These are phyloP conservation scores for Mystacornis crossleyi DNA, from an alignment of 2,113 vertebrate species.

Conservation along the genomic window DNA sequence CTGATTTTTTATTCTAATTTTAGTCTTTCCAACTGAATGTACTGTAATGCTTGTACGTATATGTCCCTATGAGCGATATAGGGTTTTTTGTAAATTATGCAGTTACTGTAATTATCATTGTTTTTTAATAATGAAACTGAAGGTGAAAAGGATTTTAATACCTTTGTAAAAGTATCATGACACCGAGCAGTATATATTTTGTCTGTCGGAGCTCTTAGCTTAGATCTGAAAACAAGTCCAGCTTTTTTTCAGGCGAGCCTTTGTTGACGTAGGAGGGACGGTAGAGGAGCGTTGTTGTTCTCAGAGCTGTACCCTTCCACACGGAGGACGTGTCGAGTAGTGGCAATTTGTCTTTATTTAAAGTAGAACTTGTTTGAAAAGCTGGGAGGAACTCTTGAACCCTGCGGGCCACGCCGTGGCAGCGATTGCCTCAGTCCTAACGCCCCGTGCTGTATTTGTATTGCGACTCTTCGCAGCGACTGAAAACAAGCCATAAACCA, in stretches of 20 bases:
- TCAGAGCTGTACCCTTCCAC: slow-evolving; percentile 46
- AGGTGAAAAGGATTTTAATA: slow-evolving; percentile 70
- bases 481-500: slow-evolving; percentile 79
- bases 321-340: slow-evolving; percentile 5
- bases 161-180: slow-evolving; percentile 66
- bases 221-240: slow-evolving; percentile 23
- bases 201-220: slow-evolving; percentile 6
- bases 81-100: slow-evolving; percentile 84
- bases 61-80: slow-evolving; percentile 69
- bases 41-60: slow-evolving; percentile 81
- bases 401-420: background rate
- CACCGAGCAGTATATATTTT: slow-evolving; percentile 64
- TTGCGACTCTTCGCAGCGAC: background rate
- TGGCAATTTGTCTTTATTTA: slow-evolving; percentile 28
- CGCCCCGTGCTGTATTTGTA: slow-evolving; percentile 4
- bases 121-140: slow-evolving; percentile 76
- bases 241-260: slow-evolving; percentile 32
- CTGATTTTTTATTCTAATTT: slow-evolving; percentile 72
- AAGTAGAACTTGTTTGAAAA: background rate
- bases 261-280: background rate
- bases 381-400: background rate
- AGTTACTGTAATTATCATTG: slow-evolving; percentile 79
- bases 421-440: background rate
- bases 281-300: slow-evolving; percentile 32
- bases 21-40: slow-evolving; percentile 79